Evolutionary conservation across 2,888 invertebrate species (phyloP).

Genomic region (Danaus chrysippus): DNA sequence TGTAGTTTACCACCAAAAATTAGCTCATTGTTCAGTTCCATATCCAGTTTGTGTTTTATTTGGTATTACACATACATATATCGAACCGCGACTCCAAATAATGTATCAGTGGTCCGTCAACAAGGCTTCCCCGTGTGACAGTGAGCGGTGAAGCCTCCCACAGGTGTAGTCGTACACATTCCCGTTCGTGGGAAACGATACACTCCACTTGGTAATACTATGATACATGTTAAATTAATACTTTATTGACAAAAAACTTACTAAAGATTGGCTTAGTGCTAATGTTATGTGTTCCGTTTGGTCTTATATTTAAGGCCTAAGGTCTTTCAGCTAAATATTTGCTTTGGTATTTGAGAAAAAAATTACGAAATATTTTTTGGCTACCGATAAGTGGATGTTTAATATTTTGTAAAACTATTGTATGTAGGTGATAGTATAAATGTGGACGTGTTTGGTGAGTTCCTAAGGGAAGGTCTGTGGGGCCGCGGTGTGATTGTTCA

Average conservation of each 20-base stretch:
- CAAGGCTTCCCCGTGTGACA: constrained; percentile 15
- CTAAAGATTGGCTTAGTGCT: no score
- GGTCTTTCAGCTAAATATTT: no score
- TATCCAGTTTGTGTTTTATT: background rate
- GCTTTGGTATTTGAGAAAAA: no score
- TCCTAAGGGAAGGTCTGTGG: constrained; percentile 18
- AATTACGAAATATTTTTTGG: no score
- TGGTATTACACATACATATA: background rate
- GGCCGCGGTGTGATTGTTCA: constrained; percentile 18
- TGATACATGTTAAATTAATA: no score
- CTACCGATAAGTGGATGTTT: background rate
- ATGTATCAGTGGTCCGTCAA: constrained; percentile 10
- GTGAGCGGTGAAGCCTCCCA: constrained; percentile 28
- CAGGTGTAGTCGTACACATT: constrained; percentile 36
- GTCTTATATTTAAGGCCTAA: no score
- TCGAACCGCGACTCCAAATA: background rate
- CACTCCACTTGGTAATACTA: constrained; percentile 19
- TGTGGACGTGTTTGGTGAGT: background rate
- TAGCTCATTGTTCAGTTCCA: no score
- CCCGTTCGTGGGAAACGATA: constrained; percentile 30
- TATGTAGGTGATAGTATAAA: constrained; percentile 10
- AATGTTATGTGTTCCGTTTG: no score
- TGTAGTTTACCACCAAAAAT: no score
- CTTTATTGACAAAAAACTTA: no score
- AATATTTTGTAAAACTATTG: background rate